Conservation (phyloP, 2,888 invertebrate genomes). For the Quadriops clusia region DNA sequence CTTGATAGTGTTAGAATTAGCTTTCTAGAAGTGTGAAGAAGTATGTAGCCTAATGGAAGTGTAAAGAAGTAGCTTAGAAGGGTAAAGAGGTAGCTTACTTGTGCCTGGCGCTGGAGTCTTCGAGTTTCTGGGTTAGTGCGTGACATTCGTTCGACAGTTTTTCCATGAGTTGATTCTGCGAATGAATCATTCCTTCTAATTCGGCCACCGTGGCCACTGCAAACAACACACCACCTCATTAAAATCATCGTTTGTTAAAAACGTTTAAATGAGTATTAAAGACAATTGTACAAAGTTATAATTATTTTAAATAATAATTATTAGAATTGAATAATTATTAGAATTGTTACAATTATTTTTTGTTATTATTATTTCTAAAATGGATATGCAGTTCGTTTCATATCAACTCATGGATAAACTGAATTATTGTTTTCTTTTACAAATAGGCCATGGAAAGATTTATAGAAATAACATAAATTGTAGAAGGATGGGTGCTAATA, state of each 20-base stretch:
- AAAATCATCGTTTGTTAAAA: too few species aligned
- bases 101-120: conserved; percentile 78
- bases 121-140: conserved; percentile 78
- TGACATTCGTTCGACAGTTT: conserved; percentile 84
- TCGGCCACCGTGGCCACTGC: conserved; percentile 81
- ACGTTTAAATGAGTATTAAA: too few species aligned
- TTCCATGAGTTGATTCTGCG: conserved; percentile 87
- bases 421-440: not conserved
- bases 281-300: too few species aligned
- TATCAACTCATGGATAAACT: conserved; percentile 34
- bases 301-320: too few species aligned
- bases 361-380: too few species aligned
- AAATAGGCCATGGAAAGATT: not conserved
- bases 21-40: too few species aligned
- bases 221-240: conserved; percentile 28
- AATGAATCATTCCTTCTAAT: conserved; percentile 80
- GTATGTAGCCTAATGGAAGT: too few species aligned
- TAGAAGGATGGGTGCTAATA: too few species aligned
- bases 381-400: conserved; percentile 5
- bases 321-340: too few species aligned
- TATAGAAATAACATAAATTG: too few species aligned
- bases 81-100: conserved; percentile 75
- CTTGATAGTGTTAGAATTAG: too few species aligned
- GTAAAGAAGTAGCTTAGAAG: conserved; percentile 10
- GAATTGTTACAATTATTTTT: too few species aligned